Percentiles rank a stretch among this genome's conserved stretches.
These are phyloP conservation scores for Melanerpes aurifrons DNA, from an alignment of 2,113 vertebrate species.

Conservation along the genomic window DNA sequence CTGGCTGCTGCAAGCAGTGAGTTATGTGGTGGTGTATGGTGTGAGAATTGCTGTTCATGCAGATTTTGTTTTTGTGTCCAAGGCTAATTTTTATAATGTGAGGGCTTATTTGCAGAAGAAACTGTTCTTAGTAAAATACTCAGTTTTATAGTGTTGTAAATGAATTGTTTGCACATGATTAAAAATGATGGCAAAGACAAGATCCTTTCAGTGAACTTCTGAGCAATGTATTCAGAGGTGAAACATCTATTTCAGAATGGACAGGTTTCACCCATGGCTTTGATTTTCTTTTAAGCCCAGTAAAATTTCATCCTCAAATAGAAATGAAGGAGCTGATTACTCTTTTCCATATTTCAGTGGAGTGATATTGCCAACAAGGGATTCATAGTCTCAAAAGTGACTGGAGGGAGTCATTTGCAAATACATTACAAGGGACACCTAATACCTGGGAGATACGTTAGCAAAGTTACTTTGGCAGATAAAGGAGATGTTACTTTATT, in stretches of 20 bases:
- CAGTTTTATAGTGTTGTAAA: neutral
- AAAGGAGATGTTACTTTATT: neutral
- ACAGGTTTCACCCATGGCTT: neutral
- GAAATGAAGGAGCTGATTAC: neutral
- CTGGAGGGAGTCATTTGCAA: neutral
- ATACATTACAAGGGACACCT: neutral
- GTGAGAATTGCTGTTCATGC: neutral
- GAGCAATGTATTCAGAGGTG: neutral
- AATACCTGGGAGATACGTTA: neutral
- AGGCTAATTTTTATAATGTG: neutral
- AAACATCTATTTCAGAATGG: neutral
- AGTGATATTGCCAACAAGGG: neutral
- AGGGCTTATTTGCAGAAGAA: neutral
- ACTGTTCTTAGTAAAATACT: neutral
- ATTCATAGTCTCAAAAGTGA: constrained; percentile 1
- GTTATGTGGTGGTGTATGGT: neutral
- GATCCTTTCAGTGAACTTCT: neutral
- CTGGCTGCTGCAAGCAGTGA: neutral
- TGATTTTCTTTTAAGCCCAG: neutral
- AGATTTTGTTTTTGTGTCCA: neutral
- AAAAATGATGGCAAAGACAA: neutral
- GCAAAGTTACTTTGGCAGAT: neutral
- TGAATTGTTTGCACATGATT: neutral
- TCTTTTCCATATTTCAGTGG: neutral
- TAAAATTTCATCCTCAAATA: neutral